Evolutionary conservation across 2,797 vertebrate genomes (phyloP).

Genomic region (Siniperca scherzeri): DNA sequence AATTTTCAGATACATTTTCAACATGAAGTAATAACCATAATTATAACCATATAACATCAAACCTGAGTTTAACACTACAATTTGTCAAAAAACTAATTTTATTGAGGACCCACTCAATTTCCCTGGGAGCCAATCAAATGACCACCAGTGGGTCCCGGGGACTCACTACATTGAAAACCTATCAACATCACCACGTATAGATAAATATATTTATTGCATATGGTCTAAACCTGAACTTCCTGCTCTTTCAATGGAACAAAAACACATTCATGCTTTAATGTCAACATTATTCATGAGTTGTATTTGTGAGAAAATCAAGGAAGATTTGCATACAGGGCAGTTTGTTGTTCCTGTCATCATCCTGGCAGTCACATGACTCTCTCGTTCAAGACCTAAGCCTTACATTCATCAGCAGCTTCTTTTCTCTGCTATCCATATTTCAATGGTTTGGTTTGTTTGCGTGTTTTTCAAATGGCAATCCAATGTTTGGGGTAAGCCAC

Average conservation of each 20-base stretch:
- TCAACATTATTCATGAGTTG: neutral
- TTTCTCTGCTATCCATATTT: conserved; percentile 2
- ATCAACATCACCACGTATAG: neutral
- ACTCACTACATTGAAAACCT: no score
- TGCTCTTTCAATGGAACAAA: neutral
- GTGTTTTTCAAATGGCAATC: conserved; percentile 24
- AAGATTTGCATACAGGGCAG: neutral
- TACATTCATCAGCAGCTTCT: conserved; percentile 20
- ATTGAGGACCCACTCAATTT: no score
- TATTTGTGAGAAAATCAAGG: neutral
- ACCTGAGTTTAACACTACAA: no score
- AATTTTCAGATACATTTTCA: no score
- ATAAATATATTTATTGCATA: neutral
- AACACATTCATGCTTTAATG: neutral
- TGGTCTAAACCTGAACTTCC: neutral
- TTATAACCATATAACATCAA: no score
- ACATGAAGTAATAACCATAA: no score
- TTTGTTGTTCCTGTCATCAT: conserved; percentile 9
- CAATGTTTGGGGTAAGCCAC: conserved; percentile 36
- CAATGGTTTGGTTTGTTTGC: conserved; percentile 24
- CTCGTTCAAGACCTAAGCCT: conserved; percentile 16
- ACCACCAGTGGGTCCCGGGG: no score
- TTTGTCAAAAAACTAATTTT: no score
- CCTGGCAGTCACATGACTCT: neutral
- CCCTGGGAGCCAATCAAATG: no score